Evolutionary conservation across 2,888 invertebrate species (phyloP), one percentile per base, ranked within the genome.

Genomic region (Dasypogon diadema): DNA sequence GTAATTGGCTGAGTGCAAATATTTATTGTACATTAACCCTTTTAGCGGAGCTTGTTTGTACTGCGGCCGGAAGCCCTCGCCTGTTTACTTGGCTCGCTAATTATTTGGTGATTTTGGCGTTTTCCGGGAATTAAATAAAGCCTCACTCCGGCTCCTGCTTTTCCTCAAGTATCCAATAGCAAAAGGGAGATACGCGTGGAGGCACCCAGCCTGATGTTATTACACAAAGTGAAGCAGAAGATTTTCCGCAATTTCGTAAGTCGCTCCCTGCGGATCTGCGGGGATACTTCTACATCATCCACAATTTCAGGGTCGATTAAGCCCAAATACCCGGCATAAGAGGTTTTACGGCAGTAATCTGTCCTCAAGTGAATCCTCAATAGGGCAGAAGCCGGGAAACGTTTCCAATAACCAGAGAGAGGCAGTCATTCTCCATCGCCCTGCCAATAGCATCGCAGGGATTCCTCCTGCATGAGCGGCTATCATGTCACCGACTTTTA

Each of bases 301-400:
- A 76, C 76, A 77, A 77, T 77, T 77, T 77, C 74, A 77, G 77
- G 77, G 77, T 77, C 77, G 76, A 77, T 77, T 77, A 74, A 77
- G 72, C 55, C 72, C 76, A 63, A 77, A 77, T 77, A 77, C 77
- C 76, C 54, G 48, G 63, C 74, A 76, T 75, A 77, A 77, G 77
- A 77, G 77, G 77, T 76, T 77, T 77, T 77, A 77, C 55, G 74
- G 63, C 63, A 76, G 75, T 77, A 77, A 77, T 77, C 77, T 70
- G 73, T 76, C 34, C 42, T 75, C 37, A 14, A 73, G 55, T 56
- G 73, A 30, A 14, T 34, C 16, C 37, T 37, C 56, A 34, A 14
- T 21, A 48, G 55, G 37, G 37, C 22, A 51, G 10, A 26, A 21
- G 21, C 24, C n/a, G 22, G 42, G 56, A 24, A 42, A 6, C 18